These are phyloP conservation scores for Pangasius mekongensis DNA, from an alignment of 2,797 vertebrate species.

Conservation along the genomic window DNA sequence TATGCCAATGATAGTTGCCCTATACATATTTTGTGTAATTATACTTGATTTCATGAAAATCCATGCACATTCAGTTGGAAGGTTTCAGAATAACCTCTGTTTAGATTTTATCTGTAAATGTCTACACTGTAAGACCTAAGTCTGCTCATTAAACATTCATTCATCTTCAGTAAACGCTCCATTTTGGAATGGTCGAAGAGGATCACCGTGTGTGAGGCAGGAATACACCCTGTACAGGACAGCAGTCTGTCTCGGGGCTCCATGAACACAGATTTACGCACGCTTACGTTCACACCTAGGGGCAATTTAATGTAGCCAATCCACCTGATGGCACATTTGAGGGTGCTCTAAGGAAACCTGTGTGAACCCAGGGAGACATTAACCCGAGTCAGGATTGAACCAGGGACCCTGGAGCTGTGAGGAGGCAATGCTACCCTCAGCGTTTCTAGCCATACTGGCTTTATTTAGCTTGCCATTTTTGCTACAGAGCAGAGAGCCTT, in stretches of 20 bases:
- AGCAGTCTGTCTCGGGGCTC: no score
- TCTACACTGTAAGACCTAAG: neutral
- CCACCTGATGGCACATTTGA: no score
- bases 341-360: neutral
- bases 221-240: neutral
- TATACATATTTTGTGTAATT: neutral
- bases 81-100: neutral
- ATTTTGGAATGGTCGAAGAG: neutral
- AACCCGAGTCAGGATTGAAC: neutral
- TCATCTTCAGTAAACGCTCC: neutral
- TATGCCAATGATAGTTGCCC: neutral
- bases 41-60: neutral
- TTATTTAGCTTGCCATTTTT: neutral
- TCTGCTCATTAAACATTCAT: neutral
- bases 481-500: neutral
- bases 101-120: neutral
- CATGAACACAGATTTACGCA: neutral
- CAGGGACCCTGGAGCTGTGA: neutral
- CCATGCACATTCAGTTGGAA: neutral
- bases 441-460: neutral
- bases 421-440: neutral
- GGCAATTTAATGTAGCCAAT: neutral
- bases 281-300: no score
- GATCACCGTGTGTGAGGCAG: fast-evolving
- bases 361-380: neutral